A percentile compares a stretch with the other conserved stretches of the same genome.
Conservation (phyloP, 2,113 vertebrate genomes). For the Varanus komodoensis region DNA sequence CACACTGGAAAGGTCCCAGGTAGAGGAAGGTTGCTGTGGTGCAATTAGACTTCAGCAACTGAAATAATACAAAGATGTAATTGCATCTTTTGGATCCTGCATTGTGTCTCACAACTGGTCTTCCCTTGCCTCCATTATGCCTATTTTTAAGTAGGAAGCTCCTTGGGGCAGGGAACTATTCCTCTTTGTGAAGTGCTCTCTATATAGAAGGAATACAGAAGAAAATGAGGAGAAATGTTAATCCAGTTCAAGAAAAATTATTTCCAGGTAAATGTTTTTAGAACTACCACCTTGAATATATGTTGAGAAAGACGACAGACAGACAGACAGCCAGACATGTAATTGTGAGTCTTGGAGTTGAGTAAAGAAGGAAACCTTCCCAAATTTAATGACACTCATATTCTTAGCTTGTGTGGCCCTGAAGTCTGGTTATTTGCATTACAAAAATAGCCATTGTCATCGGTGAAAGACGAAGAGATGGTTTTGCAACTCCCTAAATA, state of each 20-base stretch:
- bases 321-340: background rate
- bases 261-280: background rate
- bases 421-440: background rate
- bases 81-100: too few relatives aligned
- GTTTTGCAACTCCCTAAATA: background rate
- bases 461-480: background rate
- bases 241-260: background rate
- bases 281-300: background rate
- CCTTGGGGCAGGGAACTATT: background rate
- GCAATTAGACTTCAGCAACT: too few relatives aligned
- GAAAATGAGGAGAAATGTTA: background rate
- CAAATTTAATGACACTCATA: background rate
- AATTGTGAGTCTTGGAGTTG: background rate
- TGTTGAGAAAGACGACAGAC: background rate
- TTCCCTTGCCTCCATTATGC: background rate
- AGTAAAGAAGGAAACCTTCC: background rate
- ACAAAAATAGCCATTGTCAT: background rate
- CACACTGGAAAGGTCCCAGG: too few relatives aligned
- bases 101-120: too few relatives aligned
- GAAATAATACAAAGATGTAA: too few relatives aligned
- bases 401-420: background rate
- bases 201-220: background rate
- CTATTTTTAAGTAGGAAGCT: background rate
- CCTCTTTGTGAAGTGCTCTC: background rate
- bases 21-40: too few relatives aligned